Conservation (phyloP, 2,113 vertebrate species). For the Ascaphus truei region DNA sequence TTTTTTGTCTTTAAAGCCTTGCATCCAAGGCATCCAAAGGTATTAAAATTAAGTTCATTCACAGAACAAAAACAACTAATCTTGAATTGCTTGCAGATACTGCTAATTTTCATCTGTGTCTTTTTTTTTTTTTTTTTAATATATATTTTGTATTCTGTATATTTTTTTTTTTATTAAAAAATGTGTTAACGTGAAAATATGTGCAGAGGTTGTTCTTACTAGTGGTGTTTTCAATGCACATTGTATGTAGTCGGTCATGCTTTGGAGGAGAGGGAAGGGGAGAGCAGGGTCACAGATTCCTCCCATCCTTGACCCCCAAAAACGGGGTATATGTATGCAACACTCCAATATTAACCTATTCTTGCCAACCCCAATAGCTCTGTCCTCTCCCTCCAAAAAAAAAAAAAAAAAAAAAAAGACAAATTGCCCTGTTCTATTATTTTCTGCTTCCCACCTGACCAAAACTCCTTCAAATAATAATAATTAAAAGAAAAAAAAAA, state of each 20-base stretch:
- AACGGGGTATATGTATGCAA: slow-evolving; percentile 22
- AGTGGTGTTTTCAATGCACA: slow-evolving; percentile 72
- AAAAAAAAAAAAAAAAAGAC: background rate
- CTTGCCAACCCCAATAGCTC: background rate
- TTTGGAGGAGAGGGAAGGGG: slow-evolving; percentile 36
- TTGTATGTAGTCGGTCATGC: slow-evolving; percentile 36
- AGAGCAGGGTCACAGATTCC: slow-evolving; percentile 26
- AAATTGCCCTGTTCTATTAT: background rate
- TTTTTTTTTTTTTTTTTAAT: slow-evolving; percentile 30
- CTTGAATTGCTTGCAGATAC: slow-evolving; percentile 84
- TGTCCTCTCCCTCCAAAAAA: slow-evolving; percentile 6
- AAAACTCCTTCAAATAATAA: slow-evolving; percentile 8
- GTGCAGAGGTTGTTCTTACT: slow-evolving; percentile 73
- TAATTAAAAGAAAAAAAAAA: background rate
- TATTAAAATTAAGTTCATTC: slow-evolving; percentile 86
- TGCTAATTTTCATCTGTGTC: slow-evolving; percentile 74
- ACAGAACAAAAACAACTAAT: slow-evolving; percentile 85
- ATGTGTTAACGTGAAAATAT: slow-evolving; percentile 76
- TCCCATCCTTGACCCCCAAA: slow-evolving; percentile 14
- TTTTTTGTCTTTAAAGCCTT: slow-evolving; percentile 75
- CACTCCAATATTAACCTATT: background rate
- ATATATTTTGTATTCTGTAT: slow-evolving; percentile 38
- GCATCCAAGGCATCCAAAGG: slow-evolving; percentile 80
- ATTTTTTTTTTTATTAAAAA: slow-evolving; percentile 78
- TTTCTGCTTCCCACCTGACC: background rate